These are phyloP conservation scores for Meleagris gallopavo DNA, from an alignment of 2,113 vertebrate species.

Conservation along the genomic window DNA sequence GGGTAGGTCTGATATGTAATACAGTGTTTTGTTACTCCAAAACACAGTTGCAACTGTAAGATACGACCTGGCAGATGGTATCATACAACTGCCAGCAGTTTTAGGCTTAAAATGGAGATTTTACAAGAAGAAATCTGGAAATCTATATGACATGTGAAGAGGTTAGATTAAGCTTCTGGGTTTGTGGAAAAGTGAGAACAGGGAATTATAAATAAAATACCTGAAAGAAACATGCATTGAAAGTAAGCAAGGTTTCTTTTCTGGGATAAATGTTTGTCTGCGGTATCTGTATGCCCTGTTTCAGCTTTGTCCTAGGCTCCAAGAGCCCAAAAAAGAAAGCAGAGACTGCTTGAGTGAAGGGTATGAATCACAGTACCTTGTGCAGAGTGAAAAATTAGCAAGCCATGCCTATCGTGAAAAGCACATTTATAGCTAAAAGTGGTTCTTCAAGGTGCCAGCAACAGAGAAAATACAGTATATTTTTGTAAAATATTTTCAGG, in stretches of 20 bases:
- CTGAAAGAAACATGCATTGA: not conserved
- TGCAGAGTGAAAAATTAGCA: not conserved
- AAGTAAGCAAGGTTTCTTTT: not conserved
- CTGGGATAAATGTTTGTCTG: not conserved
- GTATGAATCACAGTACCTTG: not conserved
- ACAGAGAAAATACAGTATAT: not conserved
- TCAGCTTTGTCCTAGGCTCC: not conserved
- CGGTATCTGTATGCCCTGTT: not conserved
- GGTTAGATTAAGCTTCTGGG: not conserved
- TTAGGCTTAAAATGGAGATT: not conserved
- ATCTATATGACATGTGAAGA: not conserved
- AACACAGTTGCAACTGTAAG: not conserved
- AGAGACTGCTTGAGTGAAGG: not conserved
- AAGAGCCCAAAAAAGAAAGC: not conserved
- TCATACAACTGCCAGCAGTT: constrained; percentile 27
- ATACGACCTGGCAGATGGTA: constrained; percentile 15
- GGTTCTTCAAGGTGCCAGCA: not conserved
- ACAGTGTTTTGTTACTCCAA: not conserved
- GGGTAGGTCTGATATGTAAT: not conserved
- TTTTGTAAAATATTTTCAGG: not conserved
- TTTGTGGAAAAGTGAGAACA: not conserved
- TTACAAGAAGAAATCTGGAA: constrained; percentile 21
- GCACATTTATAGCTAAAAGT: not conserved
- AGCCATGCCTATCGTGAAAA: not conserved
- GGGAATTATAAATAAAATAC: not conserved